Evolutionary conservation across 1,140 invertebrate genomes (phyloP).

Genomic region (Oncopeltus fasciatus): DNA sequence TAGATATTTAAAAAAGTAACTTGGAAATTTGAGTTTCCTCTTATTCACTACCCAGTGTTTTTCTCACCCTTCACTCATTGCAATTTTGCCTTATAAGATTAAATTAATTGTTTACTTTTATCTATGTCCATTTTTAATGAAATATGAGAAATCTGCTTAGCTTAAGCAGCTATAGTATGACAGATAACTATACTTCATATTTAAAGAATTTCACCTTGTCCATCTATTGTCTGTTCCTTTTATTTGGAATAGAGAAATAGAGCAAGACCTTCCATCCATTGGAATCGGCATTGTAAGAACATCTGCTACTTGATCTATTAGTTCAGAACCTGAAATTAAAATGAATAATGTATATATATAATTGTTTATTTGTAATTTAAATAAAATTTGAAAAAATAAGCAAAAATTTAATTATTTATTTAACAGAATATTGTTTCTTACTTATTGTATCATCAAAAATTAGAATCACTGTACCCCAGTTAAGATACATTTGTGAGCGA

Average conservation of each 20-base stretch:
- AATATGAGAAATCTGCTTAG: neutral
- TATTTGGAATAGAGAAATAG: slow-evolving; percentile 41
- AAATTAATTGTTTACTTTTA: neutral
- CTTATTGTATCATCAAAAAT: slow-evolving; percentile 54
- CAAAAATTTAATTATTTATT: neutral
- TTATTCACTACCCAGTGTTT: neutral
- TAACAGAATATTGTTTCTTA: slow-evolving; percentile 28
- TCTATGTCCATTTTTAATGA: too few species aligned
- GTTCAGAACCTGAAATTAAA: slow-evolving; percentile 37
- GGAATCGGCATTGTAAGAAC: slow-evolving; percentile 36
- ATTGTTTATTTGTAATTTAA: slow-evolving; percentile 5
- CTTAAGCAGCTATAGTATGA: neutral
- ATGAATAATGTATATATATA: neutral
- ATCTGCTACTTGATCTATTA: slow-evolving; percentile 41
- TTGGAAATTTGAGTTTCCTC: too few species aligned
- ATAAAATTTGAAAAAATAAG: neutral
- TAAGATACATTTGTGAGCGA: slow-evolving; percentile 39
- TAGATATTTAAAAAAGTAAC: too few species aligned
- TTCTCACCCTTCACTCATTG: neutral
- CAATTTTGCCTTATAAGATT: neutral
- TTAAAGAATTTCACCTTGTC: slow-evolving; percentile 29
- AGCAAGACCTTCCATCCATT: slow-evolving; percentile 24
- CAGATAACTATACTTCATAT: neutral
- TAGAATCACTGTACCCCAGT: slow-evolving; percentile 52
- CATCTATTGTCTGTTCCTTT: slow-evolving; percentile 30